Conservation (phyloP, 2,113 vertebrate genomes). For the Cyphomyrus plagiostoma region DNA sequence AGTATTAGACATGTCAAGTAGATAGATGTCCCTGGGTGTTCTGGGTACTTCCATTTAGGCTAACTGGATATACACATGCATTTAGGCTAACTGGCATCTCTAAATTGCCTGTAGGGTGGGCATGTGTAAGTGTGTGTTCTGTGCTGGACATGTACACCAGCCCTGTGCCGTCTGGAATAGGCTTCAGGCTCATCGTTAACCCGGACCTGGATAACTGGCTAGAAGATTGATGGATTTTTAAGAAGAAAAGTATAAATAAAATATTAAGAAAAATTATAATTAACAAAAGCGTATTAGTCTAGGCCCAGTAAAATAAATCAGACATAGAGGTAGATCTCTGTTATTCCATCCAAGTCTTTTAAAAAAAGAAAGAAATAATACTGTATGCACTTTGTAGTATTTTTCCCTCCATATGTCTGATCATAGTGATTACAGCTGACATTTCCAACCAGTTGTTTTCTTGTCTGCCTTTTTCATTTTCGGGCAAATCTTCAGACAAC, state of each 20-base stretch:
- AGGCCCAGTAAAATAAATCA: not conserved
- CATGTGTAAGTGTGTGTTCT: not conserved
- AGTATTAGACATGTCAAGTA: not conserved
- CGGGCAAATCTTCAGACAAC: constrained; percentile 67
- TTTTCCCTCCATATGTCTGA: not conserved
- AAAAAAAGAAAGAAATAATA: not conserved
- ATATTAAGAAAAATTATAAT: not conserved
- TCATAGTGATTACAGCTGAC: not conserved
- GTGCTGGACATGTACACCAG: not conserved
- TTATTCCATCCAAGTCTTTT: not conserved
- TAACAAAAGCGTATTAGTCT: not conserved
- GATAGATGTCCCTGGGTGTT: not conserved
- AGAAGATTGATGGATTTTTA: not conserved
- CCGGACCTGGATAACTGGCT: not conserved
- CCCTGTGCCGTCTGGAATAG: not conserved
- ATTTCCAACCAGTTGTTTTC: constrained; percentile 6
- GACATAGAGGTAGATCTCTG: not conserved
- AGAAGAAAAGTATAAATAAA: not conserved
- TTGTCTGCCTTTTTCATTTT: not conserved
- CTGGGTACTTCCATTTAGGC: not conserved
- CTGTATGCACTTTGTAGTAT: not conserved
- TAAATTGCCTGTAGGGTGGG: not conserved
- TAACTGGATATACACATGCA: too few species aligned
- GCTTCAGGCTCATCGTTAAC: not conserved
- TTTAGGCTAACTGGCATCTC: not conserved